Evolutionary conservation across 2,888 invertebrate genomes (phyloP), one percentile per base, ranked within the genome.

Genomic region (Ischnura elegans): DNA sequence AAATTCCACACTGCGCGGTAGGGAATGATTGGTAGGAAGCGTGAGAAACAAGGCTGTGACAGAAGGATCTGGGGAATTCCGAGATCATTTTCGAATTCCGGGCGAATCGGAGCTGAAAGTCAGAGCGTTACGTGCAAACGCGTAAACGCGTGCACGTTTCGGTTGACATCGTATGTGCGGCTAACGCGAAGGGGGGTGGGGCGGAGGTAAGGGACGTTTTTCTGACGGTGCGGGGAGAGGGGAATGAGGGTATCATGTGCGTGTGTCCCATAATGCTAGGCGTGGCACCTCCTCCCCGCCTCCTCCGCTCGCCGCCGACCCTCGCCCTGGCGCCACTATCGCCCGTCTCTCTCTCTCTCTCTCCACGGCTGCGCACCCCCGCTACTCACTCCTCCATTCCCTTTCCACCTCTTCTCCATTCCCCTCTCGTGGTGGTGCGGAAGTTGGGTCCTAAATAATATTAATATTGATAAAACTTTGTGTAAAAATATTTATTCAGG

Each of bases 191-290:
- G 61, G 86, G 43, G 46, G 4, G 45, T 6, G n/a, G 86, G 5
- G 86, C 2, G 45, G 42, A 2, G 2, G 51, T 21, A 36, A n/a
- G 43, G 21, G 61, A 42, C 43, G 90, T 25, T 16, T 3, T 61
- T 5, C n/a, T 45, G 16, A 43, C 13, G 61, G 43, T 42, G 21
- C 61, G 43, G 43, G 46, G 10, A n/a, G 85, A 19, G 36, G 85
- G 43, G 46, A 29, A 16, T 29, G 36, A 47, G 51, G 87, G 87
- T 61, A 90, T 90, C 90, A 90, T 66, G 90, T 90, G 90, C 90
- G 90, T 90, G 90, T 90, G 90, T 90, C 90, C 90, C 90, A 90
- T 61, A 90, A 90, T 90, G 90, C 90, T 90, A 90, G 90, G 90
- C 90, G 90, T 90, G 90, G 90, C 90, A 90, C 90, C 90, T 90